phyloP scores from a whole-genome alignment of 2,797 vertebrate species.

The Stomatorhinus walkeri region DNA sequence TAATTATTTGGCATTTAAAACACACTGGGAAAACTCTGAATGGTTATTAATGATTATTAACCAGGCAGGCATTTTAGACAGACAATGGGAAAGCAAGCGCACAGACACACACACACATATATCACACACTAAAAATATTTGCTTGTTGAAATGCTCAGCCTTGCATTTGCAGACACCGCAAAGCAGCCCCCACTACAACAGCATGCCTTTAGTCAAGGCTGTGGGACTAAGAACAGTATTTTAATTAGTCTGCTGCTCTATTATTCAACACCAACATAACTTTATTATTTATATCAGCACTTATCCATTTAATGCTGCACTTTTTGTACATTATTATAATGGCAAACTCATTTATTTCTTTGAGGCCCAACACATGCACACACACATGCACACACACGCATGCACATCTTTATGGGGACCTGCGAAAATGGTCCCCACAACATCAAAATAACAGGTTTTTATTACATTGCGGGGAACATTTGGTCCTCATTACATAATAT shows the following conservation, averaged over 20 bases:
- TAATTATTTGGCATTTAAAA: neutral
- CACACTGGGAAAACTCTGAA: neutral
- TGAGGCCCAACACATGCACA: conserved; percentile 15
- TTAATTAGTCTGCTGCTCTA: conserved; percentile 18
- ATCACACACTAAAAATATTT: conserved; percentile 7
- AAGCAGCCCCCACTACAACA: neutral
- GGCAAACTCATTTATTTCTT: conserved; percentile 52
- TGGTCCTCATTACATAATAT: neutral
- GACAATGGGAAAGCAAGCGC: neutral
- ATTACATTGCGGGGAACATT: neutral
- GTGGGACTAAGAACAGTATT: neutral
- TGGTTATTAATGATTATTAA: neutral
- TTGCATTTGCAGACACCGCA: neutral
- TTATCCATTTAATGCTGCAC: conserved; percentile 44
- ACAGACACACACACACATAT: neutral
- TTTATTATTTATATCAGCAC: conserved; percentile 44
- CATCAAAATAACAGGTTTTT: neutral
- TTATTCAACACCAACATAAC: conserved; percentile 43
- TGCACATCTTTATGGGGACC: neutral
- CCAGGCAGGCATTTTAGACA: neutral
- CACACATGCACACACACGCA: neutral
- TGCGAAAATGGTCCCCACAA: neutral
- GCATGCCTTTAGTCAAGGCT: conserved; percentile 6
- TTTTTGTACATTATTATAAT: conserved; percentile 44
- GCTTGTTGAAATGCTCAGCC: neutral